Conservation (phyloP, 2,797 vertebrate species). For the Brotogeris chrysoptera region DNA sequence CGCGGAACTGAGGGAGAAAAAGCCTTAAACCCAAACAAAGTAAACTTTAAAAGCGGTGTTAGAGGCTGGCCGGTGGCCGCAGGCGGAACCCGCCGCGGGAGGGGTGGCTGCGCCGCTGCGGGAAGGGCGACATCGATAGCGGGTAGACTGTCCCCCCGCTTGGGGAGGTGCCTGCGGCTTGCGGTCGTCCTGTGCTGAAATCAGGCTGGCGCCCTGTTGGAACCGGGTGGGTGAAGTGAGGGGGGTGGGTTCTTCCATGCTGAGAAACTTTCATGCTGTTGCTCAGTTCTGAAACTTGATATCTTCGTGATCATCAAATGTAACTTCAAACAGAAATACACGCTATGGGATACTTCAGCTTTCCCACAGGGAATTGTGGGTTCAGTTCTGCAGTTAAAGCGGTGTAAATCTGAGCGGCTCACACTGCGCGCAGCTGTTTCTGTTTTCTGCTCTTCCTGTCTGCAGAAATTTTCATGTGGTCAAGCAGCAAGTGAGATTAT, state of each 20-base stretch:
- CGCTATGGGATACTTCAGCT: fast-evolving
- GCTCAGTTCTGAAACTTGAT: background rate
- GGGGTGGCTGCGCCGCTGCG: too few species aligned
- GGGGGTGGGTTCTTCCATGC: fast-evolving
- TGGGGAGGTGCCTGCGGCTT: background rate
- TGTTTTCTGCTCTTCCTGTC: background rate
- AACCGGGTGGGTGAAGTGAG: fast-evolving
- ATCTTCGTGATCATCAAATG: fast-evolving
- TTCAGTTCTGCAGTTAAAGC: background rate
- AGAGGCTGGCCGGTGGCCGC: background rate
- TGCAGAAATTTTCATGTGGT: background rate
- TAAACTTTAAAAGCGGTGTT: background rate
- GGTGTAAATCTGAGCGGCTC: background rate
- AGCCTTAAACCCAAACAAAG: background rate
- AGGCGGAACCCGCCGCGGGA: background rate
- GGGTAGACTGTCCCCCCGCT: fast-evolving
- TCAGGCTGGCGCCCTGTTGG: background rate
- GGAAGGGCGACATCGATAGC: fast-evolving
- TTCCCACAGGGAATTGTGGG: background rate
- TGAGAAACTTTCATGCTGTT: background rate
- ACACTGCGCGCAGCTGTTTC: fast-evolving
- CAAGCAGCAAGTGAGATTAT: background rate
- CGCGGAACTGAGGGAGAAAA: fast-evolving
- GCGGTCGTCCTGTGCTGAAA: fast-evolving
- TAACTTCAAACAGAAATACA: background rate